Base-by-base conservation (phyloP, 2,113 vertebrate genomes). In the Siniperca knerii region DNA sequence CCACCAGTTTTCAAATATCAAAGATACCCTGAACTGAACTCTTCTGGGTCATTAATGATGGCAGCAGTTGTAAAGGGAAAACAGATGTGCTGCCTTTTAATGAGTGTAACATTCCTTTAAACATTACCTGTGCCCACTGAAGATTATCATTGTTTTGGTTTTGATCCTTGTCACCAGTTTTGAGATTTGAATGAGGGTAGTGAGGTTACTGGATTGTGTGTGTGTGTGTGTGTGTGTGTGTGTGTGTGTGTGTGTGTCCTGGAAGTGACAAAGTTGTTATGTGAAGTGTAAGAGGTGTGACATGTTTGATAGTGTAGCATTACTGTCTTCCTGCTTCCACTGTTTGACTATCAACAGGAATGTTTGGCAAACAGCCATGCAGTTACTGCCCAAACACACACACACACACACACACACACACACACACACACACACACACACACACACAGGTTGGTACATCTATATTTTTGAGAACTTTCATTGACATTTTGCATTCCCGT, bases 261-360 rank as follows among this genome's bases (percentile, higher is more conserved):
- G 74, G 68, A 81, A 57, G 15, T 69, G 20, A 68, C 58, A n/a
- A 6, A 57, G 20, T 46, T 76, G 76, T 77, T 50, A 18, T 50
- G 60, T 82, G 70, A 54, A 46, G 64, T n/a, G 21, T 16, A 62
- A 54, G 73, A 80, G 55, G 76, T 71, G 69, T 88, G 73, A 81
- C 76, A 25, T 69, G 35, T 66, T 84, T 70, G 13, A 60, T 57
- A 60, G 80, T 67, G 85, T 42, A 58, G 67, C 78, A 20, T 82
- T 62, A 75, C 50, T 6, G 79, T 78, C 84, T 81, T 89, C 87
- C 84, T 85, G 79, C 48, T 75, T 81, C 82, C 64, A 25, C 66
- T 88, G 83, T 93, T 87, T 86, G 58, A 86, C 89, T 78, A 83
- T 89, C 87, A 89, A 92, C 87, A 88, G 67, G 74, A 85, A 77